These are phyloP conservation scores for Gallirallus australis DNA, from an alignment of 2,797 vertebrate species.

Conservation along the genomic window DNA sequence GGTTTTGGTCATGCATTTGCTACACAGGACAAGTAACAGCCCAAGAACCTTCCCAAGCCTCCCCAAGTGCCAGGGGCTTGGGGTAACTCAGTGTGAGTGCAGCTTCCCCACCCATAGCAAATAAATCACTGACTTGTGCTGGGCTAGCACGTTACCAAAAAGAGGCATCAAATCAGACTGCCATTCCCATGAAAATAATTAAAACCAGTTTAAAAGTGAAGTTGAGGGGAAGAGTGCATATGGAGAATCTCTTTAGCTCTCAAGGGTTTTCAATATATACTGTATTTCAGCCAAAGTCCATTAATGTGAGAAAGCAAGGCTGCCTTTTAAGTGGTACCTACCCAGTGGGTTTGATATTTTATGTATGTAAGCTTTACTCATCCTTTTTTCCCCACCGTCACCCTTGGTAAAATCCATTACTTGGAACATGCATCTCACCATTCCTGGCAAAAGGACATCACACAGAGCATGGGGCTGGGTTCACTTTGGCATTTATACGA, in stretches of 20 bases:
- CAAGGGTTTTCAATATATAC: neutral
- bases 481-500: neutral
- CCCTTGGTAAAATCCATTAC: neutral
- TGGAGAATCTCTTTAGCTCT: neutral
- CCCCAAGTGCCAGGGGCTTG: neutral
- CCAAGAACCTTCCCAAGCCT: neutral
- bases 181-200: neutral
- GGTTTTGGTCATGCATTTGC: neutral
- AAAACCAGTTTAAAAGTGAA: neutral
- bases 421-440: neutral
- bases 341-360: neutral
- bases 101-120: neutral
- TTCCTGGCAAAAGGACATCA: neutral
- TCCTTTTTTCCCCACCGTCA: neutral
- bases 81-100: neutral
- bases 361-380: neutral
- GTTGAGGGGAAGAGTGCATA: neutral
- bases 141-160: neutral
- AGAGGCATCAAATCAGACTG: neutral
- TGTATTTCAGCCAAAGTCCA: conserved; percentile 6
- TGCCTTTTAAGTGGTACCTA: neutral
- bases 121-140: neutral
- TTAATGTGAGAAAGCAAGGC: neutral
- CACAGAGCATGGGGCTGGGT: neutral
- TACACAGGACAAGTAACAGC: neutral